These are phyloP conservation scores for Rhimphoctona megacephalus DNA, from an alignment of 2,888 invertebrate genomes.

Conservation along the genomic window DNA sequence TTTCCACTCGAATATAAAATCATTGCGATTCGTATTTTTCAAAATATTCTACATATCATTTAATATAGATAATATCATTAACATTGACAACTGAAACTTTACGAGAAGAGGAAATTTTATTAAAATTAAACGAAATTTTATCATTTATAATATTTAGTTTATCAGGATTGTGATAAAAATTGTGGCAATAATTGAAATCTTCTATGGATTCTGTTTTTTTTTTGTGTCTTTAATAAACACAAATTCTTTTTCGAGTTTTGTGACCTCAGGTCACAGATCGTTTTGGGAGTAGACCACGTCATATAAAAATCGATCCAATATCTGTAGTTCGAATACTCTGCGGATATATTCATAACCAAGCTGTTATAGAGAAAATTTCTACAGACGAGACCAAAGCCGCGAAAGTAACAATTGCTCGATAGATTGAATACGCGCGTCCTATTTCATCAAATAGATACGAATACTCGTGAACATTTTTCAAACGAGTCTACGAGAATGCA, in stretches of 20 bases:
- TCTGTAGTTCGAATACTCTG: not conserved
- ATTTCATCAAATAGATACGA: not conserved
- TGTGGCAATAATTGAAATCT: not conserved
- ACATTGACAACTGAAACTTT: too few species aligned
- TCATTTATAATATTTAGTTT: too few species aligned
- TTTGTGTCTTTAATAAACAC: not conserved
- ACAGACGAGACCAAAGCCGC: slow-evolving; percentile 2
- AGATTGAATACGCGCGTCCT: slow-evolving; percentile 15
- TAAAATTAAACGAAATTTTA: not conserved
- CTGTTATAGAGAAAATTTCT: not conserved
- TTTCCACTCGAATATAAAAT: not conserved
- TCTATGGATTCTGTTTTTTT: not conserved
- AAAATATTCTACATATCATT: too few species aligned
- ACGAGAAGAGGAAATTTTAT: not conserved
- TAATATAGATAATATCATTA: too few species aligned
- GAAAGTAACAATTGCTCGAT: slow-evolving; percentile 10
- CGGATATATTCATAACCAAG: slow-evolving; percentile 4
- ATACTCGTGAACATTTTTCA: not conserved
- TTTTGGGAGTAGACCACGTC: not conserved
- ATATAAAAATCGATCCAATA: not conserved
- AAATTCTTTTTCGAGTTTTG: not conserved
- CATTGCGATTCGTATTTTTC: not conserved
- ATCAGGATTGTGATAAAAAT: too few species aligned
- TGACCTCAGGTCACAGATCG: not conserved
- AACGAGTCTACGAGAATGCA: slow-evolving; percentile 8